Conservation (phyloP, 2,888 invertebrate genomes). For the Heliconius hortense region DNA sequence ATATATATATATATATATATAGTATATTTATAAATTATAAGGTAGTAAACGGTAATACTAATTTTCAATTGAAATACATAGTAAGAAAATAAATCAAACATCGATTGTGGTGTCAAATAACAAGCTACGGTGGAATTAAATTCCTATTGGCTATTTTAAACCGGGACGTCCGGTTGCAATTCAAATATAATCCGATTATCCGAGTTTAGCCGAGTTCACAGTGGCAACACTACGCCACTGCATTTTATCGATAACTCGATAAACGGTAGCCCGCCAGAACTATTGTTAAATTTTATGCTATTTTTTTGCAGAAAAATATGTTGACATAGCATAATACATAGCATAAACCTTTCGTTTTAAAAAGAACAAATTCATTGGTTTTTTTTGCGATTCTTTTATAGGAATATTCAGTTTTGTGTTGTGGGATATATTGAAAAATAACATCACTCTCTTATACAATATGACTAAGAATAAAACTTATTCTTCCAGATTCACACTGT, state of each 20-base stretch:
- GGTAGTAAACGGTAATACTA: not conserved
- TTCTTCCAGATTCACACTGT: too few species aligned
- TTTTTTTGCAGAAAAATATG: not conserved
- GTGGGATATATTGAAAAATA: not conserved
- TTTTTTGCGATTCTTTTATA: not conserved
- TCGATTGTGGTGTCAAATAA: conserved; percentile 18
- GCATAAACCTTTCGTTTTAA: not conserved
- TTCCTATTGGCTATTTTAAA: conserved; percentile 30
- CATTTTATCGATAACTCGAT: conserved; percentile 27
- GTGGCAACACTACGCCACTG: conserved; percentile 14
- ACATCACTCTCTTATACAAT: not conserved
- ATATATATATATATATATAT: too few species aligned
- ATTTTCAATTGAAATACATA: not conserved
- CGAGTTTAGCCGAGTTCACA: conserved; percentile 26
- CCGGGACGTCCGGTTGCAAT: conserved; percentile 32
- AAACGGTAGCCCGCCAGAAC: not conserved
- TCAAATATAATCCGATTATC: conserved; percentile 31
- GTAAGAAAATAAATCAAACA: conserved; percentile 10
- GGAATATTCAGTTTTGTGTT: not conserved
- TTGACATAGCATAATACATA: not conserved
- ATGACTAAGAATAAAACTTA: not conserved
- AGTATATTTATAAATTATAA: not conserved
- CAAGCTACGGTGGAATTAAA: conserved; percentile 21
- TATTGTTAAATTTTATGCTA: conserved; percentile 10
- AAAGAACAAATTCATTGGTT: not conserved